These are phyloP conservation scores for Brachypteracias leptosomus DNA, from an alignment of 2,113 vertebrate genomes.

Conservation along the genomic window DNA sequence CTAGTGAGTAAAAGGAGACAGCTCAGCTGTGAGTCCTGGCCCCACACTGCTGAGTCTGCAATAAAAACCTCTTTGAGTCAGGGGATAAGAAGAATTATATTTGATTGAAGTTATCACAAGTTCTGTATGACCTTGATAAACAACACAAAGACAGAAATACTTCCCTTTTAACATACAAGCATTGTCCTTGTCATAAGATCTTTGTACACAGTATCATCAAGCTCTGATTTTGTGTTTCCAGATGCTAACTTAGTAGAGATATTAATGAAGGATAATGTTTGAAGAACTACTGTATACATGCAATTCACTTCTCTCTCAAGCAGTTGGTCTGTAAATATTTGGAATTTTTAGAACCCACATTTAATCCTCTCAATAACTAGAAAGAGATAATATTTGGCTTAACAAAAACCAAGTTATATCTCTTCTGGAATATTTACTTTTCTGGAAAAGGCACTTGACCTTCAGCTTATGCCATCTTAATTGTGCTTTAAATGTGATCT, in stretches of 20 bases:
- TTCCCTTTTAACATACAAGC: not conserved
- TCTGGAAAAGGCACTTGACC: not conserved
- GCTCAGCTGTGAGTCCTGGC: not conserved
- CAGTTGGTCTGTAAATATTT: conserved; percentile 13
- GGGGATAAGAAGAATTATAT: not conserved
- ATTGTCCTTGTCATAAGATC: not conserved
- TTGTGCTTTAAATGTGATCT: not conserved
- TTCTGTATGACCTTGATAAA: not conserved
- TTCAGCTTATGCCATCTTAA: not conserved
- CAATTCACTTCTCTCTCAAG: not conserved
- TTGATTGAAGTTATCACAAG: not conserved
- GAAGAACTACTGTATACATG: not conserved
- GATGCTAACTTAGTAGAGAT: not conserved
- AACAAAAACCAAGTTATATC: not conserved
- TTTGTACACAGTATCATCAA: not conserved
- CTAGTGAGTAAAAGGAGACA: not conserved
- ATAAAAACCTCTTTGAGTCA: not conserved
- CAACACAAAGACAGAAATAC: not conserved
- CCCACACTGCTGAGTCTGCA: not conserved
- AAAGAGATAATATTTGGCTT: not conserved
- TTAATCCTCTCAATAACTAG: not conserved
- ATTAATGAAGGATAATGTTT: not conserved
- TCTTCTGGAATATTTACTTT: not conserved
- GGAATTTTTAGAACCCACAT: not conserved
- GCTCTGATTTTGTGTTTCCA: not conserved